These are phyloP conservation scores for Miichthys miiuy DNA, from an alignment of 2,797 vertebrate genomes.

Conservation along the genomic window DNA sequence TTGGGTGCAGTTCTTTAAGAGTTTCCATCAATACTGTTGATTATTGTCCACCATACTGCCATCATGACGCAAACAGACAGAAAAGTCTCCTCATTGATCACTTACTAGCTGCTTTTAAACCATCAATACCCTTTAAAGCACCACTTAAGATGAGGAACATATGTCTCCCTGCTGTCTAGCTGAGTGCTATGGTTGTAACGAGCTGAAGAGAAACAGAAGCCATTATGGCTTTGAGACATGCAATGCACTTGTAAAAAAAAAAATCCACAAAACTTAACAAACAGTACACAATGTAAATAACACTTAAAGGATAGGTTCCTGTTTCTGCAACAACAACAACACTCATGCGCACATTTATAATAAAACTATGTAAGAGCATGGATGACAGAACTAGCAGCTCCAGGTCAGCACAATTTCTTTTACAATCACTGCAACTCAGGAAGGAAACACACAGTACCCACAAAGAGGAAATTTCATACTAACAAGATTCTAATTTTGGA, in stretches of 20 bases:
- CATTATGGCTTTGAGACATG: conserved; percentile 44
- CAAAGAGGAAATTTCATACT: not conserved
- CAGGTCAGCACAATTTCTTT: not conserved
- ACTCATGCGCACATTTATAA: not conserved
- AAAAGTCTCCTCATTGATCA: conserved; percentile 80
- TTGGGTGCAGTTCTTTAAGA: conserved; percentile 23
- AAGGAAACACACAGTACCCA: not conserved
- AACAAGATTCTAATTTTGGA: conserved; percentile 2
- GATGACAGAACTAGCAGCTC: too few species aligned
- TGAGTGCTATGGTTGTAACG: conserved; percentile 56
- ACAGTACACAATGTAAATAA: conserved; percentile 6
- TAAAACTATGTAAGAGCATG: not conserved
- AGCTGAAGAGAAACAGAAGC: conserved; percentile 44
- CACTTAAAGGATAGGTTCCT: not conserved
- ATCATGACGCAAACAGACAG: conserved; percentile 66
- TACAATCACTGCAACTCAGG: not conserved
- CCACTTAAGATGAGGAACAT: conserved; percentile 83
- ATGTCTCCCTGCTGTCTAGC: conserved; percentile 75
- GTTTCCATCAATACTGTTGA: conserved; percentile 31
- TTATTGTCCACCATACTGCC: conserved; percentile 51
- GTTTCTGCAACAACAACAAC: not conserved
- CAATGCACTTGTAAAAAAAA: not conserved
- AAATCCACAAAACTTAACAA: conserved; percentile 38
- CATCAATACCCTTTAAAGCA: conserved; percentile 86
- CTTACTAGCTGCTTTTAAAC: conserved; percentile 81